Evolutionary conservation across 2,888 invertebrate genomes (phyloP), one percentile per base, ranked within the genome.

Genomic region (Agapostemon virescens): DNA sequence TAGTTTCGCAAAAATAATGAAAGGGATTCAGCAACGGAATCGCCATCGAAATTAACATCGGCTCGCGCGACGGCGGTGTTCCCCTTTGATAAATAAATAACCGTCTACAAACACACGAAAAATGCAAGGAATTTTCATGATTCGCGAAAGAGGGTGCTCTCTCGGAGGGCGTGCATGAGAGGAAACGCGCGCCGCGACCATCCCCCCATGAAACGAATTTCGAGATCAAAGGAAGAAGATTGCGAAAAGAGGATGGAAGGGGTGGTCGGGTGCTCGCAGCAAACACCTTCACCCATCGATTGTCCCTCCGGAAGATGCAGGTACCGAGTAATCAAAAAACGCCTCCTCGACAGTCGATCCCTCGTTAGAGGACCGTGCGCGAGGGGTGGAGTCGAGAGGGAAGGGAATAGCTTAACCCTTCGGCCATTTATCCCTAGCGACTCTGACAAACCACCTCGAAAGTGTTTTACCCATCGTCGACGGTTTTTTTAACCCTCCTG

Each of bases 191-290:
- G 58, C 3, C 30, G 30, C 58, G 20, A 58, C 42, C 20, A 30
- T 38, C 42, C 26, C 38, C n/a, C 30, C 38, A n/a, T 38, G 23
- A 55, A 38, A 74, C 55, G 40, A 45, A 42, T 58, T 42, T 36
- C 45, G 6, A 52, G 42, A 69, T 78, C 64, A 64, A 78, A 78
- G 77, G 77, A n/a, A 76, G 66, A 66, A 63, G 38, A n/a, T 64
- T 38, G 64, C 64, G 36, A 36, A 63, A 11, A 63, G 36, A 33
- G 33, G 63, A 36, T 36, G 63, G 33, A 36, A 20, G 33, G 63
- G 52, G 36, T 23, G 49, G 1, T 33, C 20, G 20, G 61, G 55
- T 6, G 26, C 26, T 63, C 40, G 40, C 17, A 40, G 40, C 66
- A 36, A 63, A 36, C 63, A 23, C 58, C 42, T 42, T 58, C 42